Evolutionary conservation across 2,113 vertebrate species (phyloP).

Genomic region (Apteryx mantelli): DNA sequence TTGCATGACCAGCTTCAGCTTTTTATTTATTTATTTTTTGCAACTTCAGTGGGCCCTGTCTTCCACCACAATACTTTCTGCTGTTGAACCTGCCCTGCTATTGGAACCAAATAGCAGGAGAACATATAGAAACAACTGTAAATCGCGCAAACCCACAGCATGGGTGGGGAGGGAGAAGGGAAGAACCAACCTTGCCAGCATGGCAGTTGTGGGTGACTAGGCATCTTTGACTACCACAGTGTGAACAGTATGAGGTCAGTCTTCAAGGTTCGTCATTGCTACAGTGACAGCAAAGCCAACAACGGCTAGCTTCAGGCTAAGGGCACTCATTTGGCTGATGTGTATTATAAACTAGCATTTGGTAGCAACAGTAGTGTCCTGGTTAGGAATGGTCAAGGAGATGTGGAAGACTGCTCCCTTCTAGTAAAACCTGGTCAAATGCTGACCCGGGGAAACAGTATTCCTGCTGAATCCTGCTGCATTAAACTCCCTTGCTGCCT

Average conservation of each 20-base stretch:
- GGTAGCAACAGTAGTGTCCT: constrained; percentile 31
- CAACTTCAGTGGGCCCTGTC: not conserved
- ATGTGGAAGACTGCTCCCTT: not conserved
- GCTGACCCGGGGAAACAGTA: not conserved
- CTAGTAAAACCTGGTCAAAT: not conserved
- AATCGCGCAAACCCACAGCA: constrained; percentile 16
- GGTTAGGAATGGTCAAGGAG: constrained; percentile 19
- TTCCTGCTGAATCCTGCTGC: not conserved
- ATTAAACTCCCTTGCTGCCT: not conserved
- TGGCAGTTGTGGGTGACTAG: not conserved
- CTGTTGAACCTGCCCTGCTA: constrained; percentile 16
- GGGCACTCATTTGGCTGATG: constrained; percentile 54
- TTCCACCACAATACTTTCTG: not conserved
- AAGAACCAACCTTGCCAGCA: not conserved
- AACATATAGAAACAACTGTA: not conserved
- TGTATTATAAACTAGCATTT: constrained; percentile 39
- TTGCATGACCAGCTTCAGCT: constrained; percentile 5
- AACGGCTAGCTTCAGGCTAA: constrained; percentile 17
- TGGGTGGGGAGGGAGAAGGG: not conserved
- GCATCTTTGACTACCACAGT: constrained; percentile 3
- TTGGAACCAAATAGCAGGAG: constrained; percentile 8
- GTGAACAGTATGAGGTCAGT: constrained; percentile 53
- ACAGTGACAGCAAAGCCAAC: constrained; percentile 48
- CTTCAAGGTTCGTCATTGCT: constrained; percentile 44
- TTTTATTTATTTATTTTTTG: not conserved